Evolutionary conservation across 2,113 vertebrate genomes (phyloP).

Genomic region (Narcine bancroftii): DNA sequence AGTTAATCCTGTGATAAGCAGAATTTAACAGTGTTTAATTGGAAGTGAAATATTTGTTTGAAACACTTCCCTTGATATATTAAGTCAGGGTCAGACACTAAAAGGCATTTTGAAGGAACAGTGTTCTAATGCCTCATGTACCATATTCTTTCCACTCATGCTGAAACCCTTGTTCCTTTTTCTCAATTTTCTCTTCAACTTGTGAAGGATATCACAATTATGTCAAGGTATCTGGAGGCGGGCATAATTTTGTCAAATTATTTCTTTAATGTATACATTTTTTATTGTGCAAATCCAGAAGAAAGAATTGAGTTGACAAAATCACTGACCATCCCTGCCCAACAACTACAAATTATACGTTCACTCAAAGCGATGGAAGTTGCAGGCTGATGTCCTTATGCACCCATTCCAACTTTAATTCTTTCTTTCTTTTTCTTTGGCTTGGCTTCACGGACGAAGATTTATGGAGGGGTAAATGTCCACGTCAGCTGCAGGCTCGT

Average conservation of each 20-base stretch:
- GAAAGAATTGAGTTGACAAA: neutral
- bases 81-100: neutral
- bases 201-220: neutral
- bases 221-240: neutral
- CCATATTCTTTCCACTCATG: neutral
- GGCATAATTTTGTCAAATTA: neutral
- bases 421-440: no score
- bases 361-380: neutral
- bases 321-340: no score
- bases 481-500: no score
- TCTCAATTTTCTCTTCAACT: neutral
- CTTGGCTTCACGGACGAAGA: no score
- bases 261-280: neutral
- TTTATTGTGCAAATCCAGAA: neutral
- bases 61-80: neutral
- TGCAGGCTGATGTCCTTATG: neutral
- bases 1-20: constrained; percentile 62
- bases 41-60: neutral
- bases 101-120: neutral
- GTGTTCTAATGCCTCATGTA: neutral
- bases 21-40: constrained; percentile 23
- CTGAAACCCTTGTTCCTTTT: neutral
- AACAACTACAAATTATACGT: neutral
- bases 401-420: neutral
- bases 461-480: no score